Conservation (phyloP, 2,888 invertebrate species). For the Xestia c-nigrum region DNA sequence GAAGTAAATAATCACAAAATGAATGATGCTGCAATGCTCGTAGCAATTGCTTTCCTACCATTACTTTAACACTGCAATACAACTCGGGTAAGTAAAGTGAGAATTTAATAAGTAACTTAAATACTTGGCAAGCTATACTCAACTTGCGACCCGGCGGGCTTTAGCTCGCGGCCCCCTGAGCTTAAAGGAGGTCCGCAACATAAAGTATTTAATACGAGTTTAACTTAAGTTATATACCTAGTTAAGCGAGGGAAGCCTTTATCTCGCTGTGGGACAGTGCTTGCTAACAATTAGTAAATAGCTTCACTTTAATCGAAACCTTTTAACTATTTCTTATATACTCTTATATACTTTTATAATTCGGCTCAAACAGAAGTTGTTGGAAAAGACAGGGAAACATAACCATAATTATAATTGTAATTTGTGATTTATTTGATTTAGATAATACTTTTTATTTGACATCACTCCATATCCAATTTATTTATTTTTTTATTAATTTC, state of each 20-base stretch:
- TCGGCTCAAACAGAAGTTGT: too few relatives aligned
- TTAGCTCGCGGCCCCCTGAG: conserved; percentile 52
- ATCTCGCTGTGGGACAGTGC: conserved; percentile 42
- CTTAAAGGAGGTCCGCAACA: conserved; percentile 59
- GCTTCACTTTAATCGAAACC: background rate
- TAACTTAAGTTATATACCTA: conserved; percentile 59
- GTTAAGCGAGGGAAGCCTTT: conserved; percentile 50
- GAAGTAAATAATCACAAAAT: conserved; percentile 7
- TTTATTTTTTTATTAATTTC: too few relatives aligned
- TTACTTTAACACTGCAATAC: conserved; percentile 2
- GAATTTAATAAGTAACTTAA: conserved; percentile 53
- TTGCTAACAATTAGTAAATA: conserved; percentile 15
- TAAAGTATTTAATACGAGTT: conserved; percentile 62
- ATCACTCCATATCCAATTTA: too few relatives aligned
- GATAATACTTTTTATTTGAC: too few relatives aligned
- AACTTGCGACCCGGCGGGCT: conserved; percentile 54
- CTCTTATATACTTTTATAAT: too few relatives aligned
- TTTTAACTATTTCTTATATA: too few relatives aligned
- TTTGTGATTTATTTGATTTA: too few relatives aligned
- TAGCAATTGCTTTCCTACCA: background rate
- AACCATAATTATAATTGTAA: too few relatives aligned
- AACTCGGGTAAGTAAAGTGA: conserved; percentile 29
- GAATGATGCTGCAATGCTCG: background rate
- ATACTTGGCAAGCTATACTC: conserved; percentile 53
- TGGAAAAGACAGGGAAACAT: too few relatives aligned